These are phyloP conservation scores for Drosophila pseudotakahashii DNA, from an alignment of 2,888 invertebrate genomes.

Conservation along the genomic window DNA sequence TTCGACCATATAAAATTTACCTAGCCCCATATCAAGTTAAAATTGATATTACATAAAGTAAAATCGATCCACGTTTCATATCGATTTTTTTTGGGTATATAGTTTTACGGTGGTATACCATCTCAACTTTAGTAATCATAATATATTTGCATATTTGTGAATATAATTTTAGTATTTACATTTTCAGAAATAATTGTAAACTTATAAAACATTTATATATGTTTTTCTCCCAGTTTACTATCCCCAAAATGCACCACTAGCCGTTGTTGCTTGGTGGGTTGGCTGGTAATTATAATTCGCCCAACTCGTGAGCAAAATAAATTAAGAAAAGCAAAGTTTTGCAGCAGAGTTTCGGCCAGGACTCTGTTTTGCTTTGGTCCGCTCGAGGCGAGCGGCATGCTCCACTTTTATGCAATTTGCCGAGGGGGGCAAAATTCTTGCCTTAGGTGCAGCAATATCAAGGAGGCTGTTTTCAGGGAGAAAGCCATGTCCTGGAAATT, in stretches of 20 bases:
- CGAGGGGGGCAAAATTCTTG: slow-evolving; percentile 50
- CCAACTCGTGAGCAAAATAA: slow-evolving; percentile 76
- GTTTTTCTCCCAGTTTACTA: not conserved
- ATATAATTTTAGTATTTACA: too few relatives aligned
- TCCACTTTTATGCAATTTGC: slow-evolving; percentile 56
- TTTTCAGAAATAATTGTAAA: not conserved
- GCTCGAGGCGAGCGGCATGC: slow-evolving; percentile 23
- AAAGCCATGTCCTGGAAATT: slow-evolving; percentile 58
- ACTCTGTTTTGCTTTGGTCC: slow-evolving; percentile 3
- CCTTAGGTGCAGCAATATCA: slow-evolving; percentile 39
- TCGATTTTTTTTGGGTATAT: too few relatives aligned
- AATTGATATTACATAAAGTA: too few relatives aligned
- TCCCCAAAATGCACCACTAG: slow-evolving; percentile 15
- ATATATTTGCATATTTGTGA: too few relatives aligned
- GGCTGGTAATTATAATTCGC: slow-evolving; percentile 72
- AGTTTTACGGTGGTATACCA: too few relatives aligned
- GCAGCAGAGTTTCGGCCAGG: slow-evolving; percentile 36
- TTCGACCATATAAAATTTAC: too few relatives aligned
- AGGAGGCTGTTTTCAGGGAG: slow-evolving; percentile 32
- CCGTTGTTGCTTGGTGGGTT: slow-evolving; percentile 31
- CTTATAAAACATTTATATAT: too few relatives aligned
- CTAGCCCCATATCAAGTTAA: too few relatives aligned
- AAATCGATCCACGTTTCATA: too few relatives aligned
- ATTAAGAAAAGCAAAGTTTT: slow-evolving; percentile 77
- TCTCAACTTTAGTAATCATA: too few relatives aligned